These are phyloP conservation scores for Archaeoteleia sp. DNA, from an alignment of 2,888 invertebrate species.

Conservation along the genomic window DNA sequence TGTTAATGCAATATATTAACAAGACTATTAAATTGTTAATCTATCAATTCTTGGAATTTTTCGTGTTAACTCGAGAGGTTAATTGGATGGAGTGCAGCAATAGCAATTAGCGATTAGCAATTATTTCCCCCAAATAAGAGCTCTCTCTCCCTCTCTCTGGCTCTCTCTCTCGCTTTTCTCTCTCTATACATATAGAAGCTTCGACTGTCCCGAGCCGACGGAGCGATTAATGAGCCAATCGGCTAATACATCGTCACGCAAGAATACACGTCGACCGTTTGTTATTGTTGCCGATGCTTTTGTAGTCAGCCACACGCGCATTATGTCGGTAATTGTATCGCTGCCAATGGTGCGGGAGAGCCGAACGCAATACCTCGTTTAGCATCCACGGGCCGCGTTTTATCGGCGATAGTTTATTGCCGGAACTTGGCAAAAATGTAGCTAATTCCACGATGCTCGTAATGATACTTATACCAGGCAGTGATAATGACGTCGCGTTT, in stretches of 20 bases:
- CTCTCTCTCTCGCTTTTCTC: no score
- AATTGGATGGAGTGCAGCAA: constrained; percentile 72
- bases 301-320: constrained; percentile 46
- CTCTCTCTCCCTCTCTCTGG: no score
- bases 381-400: constrained; percentile 34
- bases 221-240: constrained; percentile 74
- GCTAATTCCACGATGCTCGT: constrained; percentile 21
- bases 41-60: no score
- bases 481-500: constrained; percentile 46
- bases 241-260: constrained; percentile 74
- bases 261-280: constrained; percentile 66
- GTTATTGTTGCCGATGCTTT: constrained; percentile 55
- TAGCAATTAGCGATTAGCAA: constrained; percentile 74
- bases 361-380: constrained; percentile 34
- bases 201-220: constrained; percentile 68
- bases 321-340: constrained; percentile 43
- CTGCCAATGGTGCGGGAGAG: constrained; percentile 32
- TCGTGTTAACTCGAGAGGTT: constrained; percentile 58
- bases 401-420: constrained; percentile 47
- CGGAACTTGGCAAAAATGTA: constrained; percentile 49
- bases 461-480: constrained; percentile 28
- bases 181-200: constrained; percentile 48
- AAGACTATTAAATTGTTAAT: constrained; percentile 41
- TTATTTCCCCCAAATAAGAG: constrained; percentile 63
- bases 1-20: constrained; percentile 44